phyloP scores from a whole-genome alignment of 2,797 vertebrate species.

The Chaetodon trifasciatus region DNA sequence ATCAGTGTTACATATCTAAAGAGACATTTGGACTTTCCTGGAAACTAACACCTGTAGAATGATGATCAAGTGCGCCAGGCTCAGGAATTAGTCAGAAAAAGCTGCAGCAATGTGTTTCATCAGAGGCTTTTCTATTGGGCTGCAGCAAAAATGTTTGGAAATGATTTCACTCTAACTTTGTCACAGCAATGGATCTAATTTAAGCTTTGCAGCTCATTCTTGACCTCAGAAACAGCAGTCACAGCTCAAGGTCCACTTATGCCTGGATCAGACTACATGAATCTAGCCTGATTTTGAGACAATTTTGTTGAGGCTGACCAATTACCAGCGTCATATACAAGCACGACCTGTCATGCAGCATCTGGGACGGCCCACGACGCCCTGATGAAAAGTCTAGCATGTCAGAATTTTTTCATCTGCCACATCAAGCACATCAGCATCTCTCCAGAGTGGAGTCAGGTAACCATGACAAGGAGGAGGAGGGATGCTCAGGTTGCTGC shows the following conservation, averaged over 20 bases:
- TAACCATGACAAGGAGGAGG: too few relatives aligned
- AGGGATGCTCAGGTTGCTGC: too few relatives aligned
- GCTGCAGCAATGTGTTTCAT: not conserved
- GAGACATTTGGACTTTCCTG: not conserved
- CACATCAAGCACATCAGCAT: too few relatives aligned
- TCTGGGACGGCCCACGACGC: too few relatives aligned
- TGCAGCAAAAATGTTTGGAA: not conserved
- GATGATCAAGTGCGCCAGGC: not conserved
- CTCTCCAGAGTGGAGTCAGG: too few relatives aligned
- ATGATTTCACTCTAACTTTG: not conserved
- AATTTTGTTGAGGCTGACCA: too few relatives aligned
- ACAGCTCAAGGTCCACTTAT: not conserved
- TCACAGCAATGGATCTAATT: not conserved
- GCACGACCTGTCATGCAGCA: too few relatives aligned
- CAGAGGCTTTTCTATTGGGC: not conserved
- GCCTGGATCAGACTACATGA: too few relatives aligned
- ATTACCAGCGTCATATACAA: too few relatives aligned
- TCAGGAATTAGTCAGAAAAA: not conserved
- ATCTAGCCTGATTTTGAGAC: too few relatives aligned
- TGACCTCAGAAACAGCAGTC: not conserved
- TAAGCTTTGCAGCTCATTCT: not conserved
- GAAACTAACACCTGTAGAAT: not conserved
- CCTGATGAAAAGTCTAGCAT: too few relatives aligned
- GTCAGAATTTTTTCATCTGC: too few relatives aligned
- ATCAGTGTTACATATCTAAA: constrained; percentile 20